Base-by-base conservation (phyloP, 2,888 invertebrate genomes). In the Microdon myrmicae region DNA sequence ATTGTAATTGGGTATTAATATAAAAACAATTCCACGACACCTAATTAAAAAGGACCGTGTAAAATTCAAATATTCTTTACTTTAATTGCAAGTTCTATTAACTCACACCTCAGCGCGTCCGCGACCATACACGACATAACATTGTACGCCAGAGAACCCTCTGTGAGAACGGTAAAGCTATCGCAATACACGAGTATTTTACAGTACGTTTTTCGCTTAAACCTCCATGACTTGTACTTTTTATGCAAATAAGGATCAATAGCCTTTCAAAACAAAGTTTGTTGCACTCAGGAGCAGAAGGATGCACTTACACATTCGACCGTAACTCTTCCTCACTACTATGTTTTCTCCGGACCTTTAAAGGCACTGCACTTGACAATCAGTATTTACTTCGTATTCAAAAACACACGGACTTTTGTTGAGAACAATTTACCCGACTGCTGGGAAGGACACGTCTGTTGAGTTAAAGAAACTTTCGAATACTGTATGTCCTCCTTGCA, bases 241-340 rank as follows among this genome's bases (percentile, higher is more conserved):
- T 53, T 47, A 58, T 58, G 64, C 64, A 64, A 64, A 64, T 64
- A 53, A 64, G 64, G 64, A 64, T 64, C 64, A 64, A 64, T 64
- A 64, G 51, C 64, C 64, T 51, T 16, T 19, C 26, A 3, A 16
- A n/a, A 51, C 28, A 64, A 64, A 64, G 64, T 64, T 64, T 64
- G 58, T 64, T 64, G 64, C 64, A 64, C 64, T 58, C 45, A 53
- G 56, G 37, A 44, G 47, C 14, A 32, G 2, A 13, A 29, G 14
- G 35, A 38, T n/a, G n/a, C n/a, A n/a, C n/a, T 56, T 22, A 51
- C 41, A 53, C 37, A 45, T 45, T 28, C 34, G 19, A 14, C 25
- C n/a, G 23, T 12, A 9, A 31, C 14, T 51, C 58, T 48, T 58
- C 56, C 58, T 64, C 47, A 58, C 37, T 49, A 43, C 35, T 49